These are phyloP conservation scores for Drosophila watanabei DNA, from an alignment of 1,140 invertebrate species.

Conservation along the genomic window DNA sequence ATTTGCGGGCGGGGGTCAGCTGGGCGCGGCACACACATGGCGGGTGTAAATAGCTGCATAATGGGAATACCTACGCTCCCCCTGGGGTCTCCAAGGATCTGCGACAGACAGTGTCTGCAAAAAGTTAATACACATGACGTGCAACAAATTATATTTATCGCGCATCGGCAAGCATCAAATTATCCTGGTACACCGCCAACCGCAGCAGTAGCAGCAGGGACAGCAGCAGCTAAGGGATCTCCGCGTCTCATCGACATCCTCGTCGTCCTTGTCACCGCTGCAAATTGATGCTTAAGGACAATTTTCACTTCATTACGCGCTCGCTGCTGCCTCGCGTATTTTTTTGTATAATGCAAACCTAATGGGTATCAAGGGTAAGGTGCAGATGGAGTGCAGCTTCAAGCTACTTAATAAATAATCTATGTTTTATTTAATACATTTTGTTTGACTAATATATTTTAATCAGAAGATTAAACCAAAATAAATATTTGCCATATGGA, in stretches of 20 bases:
- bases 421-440: neutral
- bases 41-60: constrained; percentile 66
- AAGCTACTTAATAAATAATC: neutral
- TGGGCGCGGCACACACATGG: constrained; percentile 15
- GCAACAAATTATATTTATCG: constrained; percentile 85
- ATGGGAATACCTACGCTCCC: constrained; percentile 46
- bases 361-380: constrained; percentile 41
- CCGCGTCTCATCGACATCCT: constrained; percentile 16
- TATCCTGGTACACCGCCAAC: constrained; percentile 64
- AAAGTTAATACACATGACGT: constrained; percentile 85
- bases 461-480: neutral
- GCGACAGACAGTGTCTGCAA: constrained; percentile 67
- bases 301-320: constrained; percentile 85
- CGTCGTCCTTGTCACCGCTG: constrained; percentile 33
- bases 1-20: constrained; percentile 74
- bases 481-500: too few species aligned
- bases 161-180: constrained; percentile 85
- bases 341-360: constrained; percentile 31
- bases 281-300: constrained; percentile 85
- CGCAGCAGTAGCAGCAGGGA: constrained; percentile 19
- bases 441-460: neutral
- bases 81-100: neutral
- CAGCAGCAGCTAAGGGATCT: constrained; percentile 20
- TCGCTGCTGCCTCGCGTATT: constrained; percentile 15
- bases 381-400: neutral